Evolutionary conservation across 2,888 invertebrate species (phyloP), one percentile per base, ranked within the genome.

Genomic region (Torymus tubicola): DNA sequence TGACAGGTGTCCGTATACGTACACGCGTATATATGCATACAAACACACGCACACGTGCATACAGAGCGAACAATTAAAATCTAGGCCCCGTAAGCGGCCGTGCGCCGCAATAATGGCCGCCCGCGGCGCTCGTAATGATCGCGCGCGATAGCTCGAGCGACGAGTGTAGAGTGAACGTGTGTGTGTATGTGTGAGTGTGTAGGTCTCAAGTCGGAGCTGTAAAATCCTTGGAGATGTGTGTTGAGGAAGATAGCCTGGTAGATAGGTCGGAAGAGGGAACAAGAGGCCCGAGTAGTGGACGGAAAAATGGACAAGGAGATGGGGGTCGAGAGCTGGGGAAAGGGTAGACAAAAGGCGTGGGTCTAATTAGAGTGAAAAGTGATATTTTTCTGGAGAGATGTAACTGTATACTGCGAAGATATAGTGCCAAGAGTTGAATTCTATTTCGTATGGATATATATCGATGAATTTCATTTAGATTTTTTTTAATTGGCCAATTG

Each of bases 1-100:
- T 87, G 88, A 88, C 89, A 88, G 89, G 88, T 89, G 88, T 87
- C 86, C 84, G 82, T 81, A 64, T 67, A 31, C 31, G 31, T 31
- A 31, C 3, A 31, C 31, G 3, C 31, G 31, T n/a, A n/a, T n/a
- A n/a, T n/a, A n/a, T n/a, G n/a, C n/a, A n/a, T n/a, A n/a, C n/a
- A n/a, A n/a, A n/a, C n/a, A n/a, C 31, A 2, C 31, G 0, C 31
- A 31, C 31, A 31, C 8, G 8, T 31, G 31, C 31, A 31, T 31
- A 2, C 31, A 8, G 81, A 63, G 84, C 81, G 82, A 85, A 85
- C 85, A 87, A 87, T 87, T 87, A 86, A 87, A 87, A 87, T 86
- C 84, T 84, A 85, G 78, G 82, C 77, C 80, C 76, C 67, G 21
- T 57, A 14, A n/a, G 16, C 42, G 21, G 52, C 10, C 71, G 75